These are phyloP conservation scores for Dipus sagitta DNA, from an alignment of 2,797 vertebrate species.

Conservation along the genomic window DNA sequence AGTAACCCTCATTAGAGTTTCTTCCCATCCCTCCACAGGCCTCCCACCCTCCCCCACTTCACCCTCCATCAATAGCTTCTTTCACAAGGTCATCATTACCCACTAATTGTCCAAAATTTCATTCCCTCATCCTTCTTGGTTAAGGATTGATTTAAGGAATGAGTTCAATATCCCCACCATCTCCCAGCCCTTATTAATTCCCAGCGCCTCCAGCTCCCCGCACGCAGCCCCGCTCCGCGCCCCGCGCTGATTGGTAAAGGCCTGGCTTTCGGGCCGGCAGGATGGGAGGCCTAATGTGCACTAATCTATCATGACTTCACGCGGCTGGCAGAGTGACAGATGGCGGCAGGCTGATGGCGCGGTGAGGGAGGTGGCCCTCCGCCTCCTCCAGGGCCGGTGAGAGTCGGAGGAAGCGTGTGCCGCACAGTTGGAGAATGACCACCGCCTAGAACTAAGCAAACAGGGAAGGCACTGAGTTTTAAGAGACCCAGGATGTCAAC, in stretches of 20 bases:
- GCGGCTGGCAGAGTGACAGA: slow-evolving; percentile 77
- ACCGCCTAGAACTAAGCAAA: background rate
- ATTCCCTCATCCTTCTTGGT: slow-evolving; percentile 79
- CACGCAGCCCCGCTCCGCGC: background rate
- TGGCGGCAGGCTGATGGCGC: background rate
- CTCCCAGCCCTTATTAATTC: slow-evolving; percentile 79
- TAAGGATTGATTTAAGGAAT: slow-evolving; percentile 82
- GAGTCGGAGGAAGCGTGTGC: background rate
- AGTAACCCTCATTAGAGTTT: background rate
- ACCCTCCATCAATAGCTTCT: slow-evolving; percentile 22
- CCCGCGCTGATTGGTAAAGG: slow-evolving; percentile 69
- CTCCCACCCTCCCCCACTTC: background rate
- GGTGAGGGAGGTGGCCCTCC: background rate
- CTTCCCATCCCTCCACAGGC: background rate
- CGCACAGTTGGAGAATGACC: background rate
- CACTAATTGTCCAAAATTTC: slow-evolving; percentile 80
- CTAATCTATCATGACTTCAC: slow-evolving; percentile 77
- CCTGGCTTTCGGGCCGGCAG: slow-evolving; percentile 75
- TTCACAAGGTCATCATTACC: slow-evolving; percentile 75
- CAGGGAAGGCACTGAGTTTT: background rate
- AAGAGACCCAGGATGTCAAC: background rate
- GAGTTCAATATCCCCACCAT: slow-evolving; percentile 75
- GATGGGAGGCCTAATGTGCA: slow-evolving; percentile 77
- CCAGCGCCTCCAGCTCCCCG: slow-evolving; percentile 49
- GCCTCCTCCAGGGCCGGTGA: background rate